These are phyloP conservation scores for Bemisia tabaci DNA, from an alignment of 1,140 invertebrate species.

Conservation along the genomic window DNA sequence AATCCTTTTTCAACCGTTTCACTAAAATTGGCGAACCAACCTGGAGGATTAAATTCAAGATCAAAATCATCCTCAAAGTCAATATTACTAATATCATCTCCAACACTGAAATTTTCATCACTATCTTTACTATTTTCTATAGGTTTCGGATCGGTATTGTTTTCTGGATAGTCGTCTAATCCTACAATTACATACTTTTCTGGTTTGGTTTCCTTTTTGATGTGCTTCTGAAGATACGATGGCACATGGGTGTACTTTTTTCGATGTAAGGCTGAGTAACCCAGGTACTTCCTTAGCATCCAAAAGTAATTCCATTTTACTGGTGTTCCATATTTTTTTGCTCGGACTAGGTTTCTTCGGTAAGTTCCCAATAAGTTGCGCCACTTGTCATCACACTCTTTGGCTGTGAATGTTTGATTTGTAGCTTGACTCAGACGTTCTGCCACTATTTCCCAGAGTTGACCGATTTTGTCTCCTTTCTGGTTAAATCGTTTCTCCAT, in stretches of 20 bases:
- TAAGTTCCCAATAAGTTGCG: conserved; percentile 17
- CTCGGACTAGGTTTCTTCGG: conserved; percentile 10
- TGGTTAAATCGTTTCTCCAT: not conserved
- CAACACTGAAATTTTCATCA: not conserved
- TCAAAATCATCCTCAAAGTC: not conserved
- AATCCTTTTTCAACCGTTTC: not conserved
- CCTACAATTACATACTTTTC: not conserved
- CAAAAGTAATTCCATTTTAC: not conserved
- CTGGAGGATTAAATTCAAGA: not conserved
- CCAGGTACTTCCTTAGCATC: not conserved
- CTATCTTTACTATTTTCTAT: not conserved
- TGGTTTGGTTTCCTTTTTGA: not conserved
- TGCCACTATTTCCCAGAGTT: conserved; percentile 15
- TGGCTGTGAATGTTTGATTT: conserved; percentile 11
- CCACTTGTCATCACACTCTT: conserved; percentile 18
- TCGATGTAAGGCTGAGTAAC: not conserved
- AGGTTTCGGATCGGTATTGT: not conserved
- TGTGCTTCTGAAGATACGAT: not conserved
- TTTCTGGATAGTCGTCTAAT: not conserved
- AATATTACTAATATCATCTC: not conserved
- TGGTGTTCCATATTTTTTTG: not conserved
- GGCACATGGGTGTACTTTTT: not conserved
- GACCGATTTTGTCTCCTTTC: not conserved
- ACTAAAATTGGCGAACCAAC: not conserved
- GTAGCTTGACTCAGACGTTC: conserved; percentile 1